These are phyloP conservation scores for Aspidoscelis tigris DNA, from an alignment of 2,113 vertebrate species.

Conservation along the genomic window DNA sequence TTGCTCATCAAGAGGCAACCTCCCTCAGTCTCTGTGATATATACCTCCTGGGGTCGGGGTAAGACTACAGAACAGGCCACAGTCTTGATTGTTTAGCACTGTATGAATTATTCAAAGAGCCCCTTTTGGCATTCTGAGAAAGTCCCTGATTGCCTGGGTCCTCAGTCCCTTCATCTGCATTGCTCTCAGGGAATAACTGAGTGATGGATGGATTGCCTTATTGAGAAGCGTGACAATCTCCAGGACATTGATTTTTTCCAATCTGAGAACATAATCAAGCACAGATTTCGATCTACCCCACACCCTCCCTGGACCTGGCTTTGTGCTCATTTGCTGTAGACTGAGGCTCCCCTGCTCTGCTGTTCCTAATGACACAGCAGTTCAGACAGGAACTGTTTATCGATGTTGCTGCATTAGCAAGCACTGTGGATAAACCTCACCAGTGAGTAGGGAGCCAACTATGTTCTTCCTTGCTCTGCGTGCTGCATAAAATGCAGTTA, in stretches of 20 bases:
- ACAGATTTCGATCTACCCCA: slow-evolving; percentile 43
- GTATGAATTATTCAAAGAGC: slow-evolving; percentile 66
- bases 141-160: slow-evolving; percentile 29
- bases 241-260: slow-evolving; percentile 63
- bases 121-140: slow-evolving; percentile 47
- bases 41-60: background rate
- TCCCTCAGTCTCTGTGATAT: slow-evolving; percentile 45
- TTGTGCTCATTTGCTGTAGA: slow-evolving; percentile 46
- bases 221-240: slow-evolving; percentile 43
- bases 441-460: slow-evolving; percentile 16
- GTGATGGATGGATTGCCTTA: slow-evolving; percentile 23
- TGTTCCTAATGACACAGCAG: slow-evolving; percentile 68
- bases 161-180: slow-evolving; percentile 27
- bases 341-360: slow-evolving; percentile 41
- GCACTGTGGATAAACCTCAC: slow-evolving; percentile 42
- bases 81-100: slow-evolving; percentile 53
- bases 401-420: slow-evolving; percentile 58
- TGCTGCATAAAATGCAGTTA: slow-evolving; percentile 22
- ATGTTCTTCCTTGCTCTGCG: slow-evolving; percentile 25
- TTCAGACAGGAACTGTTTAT: slow-evolving; percentile 62
- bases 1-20: slow-evolving; percentile 37
- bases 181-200: slow-evolving; percentile 15
- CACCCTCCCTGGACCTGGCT: slow-evolving; percentile 24
- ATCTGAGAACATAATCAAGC: slow-evolving; percentile 63
- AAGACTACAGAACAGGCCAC: slow-evolving; percentile 12